Conservation (phyloP, 2,113 vertebrate species). For the Pterophyllum scalare region DNA sequence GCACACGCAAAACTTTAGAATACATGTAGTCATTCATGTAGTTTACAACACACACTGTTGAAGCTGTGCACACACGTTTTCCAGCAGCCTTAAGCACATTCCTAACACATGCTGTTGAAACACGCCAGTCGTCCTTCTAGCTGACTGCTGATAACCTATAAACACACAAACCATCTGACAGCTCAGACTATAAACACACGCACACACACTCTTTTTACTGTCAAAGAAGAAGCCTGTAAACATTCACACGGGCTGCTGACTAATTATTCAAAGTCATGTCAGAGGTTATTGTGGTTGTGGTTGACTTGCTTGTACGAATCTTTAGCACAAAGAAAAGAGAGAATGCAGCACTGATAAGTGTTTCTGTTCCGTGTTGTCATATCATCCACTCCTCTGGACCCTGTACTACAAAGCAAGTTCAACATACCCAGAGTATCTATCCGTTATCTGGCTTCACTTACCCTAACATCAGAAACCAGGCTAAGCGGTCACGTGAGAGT, state of each 20-base stretch:
- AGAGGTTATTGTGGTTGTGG: not conserved
- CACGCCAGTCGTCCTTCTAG: slow-evolving; percentile 62
- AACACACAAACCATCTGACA: slow-evolving; percentile 43
- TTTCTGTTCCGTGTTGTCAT: slow-evolving; percentile 27
- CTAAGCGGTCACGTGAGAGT: rapidly evolving
- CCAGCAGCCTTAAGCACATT: slow-evolving; percentile 79
- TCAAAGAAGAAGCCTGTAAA: slow-evolving; percentile 16
- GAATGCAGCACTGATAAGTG: not conserved
- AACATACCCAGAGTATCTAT: not conserved
- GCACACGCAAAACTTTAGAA: not conserved
- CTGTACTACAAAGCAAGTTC: not conserved
- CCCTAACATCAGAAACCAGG: not conserved
- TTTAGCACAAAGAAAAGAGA: not conserved
- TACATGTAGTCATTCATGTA: slow-evolving; percentile 41
- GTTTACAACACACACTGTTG: slow-evolving; percentile 2
- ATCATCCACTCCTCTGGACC: slow-evolving; percentile 30
- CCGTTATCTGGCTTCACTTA: not conserved
- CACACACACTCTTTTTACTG: not conserved
- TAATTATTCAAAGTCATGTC: not conserved
- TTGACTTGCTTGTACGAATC: slow-evolving; percentile 1
- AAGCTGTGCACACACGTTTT: slow-evolving; percentile 46
- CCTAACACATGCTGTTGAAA: slow-evolving; percentile 75
- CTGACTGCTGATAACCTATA: slow-evolving; percentile 58
- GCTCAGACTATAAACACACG: not conserved
- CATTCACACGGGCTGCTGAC: slow-evolving; percentile 9